A percentile compares a stretch with the other conserved stretches of the same genome.
These are phyloP conservation scores for Diprion similis DNA, from an alignment of 1,140 invertebrate genomes.

Conservation along the genomic window DNA sequence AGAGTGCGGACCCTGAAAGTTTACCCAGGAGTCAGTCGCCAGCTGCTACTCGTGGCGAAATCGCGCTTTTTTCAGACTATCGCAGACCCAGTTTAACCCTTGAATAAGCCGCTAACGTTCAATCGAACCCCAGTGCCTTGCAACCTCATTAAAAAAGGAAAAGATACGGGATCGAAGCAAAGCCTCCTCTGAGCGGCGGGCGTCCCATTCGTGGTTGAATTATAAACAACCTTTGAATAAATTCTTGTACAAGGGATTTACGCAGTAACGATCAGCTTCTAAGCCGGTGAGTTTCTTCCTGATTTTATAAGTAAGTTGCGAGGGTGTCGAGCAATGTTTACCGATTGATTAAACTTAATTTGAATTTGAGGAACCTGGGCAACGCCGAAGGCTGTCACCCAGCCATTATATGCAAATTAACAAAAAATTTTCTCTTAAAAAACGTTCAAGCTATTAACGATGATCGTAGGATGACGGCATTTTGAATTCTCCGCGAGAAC, in stretches of 20 bases:
- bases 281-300: background rate
- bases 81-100: background rate
- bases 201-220: background rate
- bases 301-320: background rate
- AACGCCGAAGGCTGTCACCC: too few relatives aligned
- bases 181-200: background rate
- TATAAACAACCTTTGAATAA: background rate
- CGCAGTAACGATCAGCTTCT: background rate
- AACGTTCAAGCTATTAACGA: too few relatives aligned
- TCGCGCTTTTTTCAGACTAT: background rate
- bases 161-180: too few relatives aligned
- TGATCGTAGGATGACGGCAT: too few relatives aligned
- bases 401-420: too few relatives aligned
- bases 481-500: too few relatives aligned
- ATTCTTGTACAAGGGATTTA: background rate
- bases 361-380: background rate
- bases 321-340: background rate
- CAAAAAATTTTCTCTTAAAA: too few relatives aligned
- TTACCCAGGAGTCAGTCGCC: background rate
- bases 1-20: background rate
- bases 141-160: too few relatives aligned
- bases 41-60: slow-evolving; percentile 1
- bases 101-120: background rate
- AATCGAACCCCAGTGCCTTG: background rate
- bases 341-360: slow-evolving; percentile 2